phyloP scores from a whole-genome alignment of 2,797 vertebrate genomes.

The Phalanger gymnotis region DNA sequence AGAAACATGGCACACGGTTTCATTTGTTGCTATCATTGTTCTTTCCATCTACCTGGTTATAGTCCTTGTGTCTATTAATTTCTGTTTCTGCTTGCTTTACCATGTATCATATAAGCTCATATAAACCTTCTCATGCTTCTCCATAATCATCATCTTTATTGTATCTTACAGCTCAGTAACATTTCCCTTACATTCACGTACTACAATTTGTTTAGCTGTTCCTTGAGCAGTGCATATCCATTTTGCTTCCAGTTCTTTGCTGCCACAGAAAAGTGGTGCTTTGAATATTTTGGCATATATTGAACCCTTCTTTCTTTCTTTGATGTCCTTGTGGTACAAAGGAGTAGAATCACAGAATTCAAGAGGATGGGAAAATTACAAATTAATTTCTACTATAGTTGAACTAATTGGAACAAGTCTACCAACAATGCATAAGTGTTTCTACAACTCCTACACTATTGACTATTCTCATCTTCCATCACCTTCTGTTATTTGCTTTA shows the following conservation, averaged over 20 bases:
- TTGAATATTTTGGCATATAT: neutral
- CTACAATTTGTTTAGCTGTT: neutral
- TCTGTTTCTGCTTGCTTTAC: neutral
- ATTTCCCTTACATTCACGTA: neutral
- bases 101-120: neutral
- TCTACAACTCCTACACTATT: neutral
- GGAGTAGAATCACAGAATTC: neutral
- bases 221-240: neutral
- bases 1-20: neutral
- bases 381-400: neutral
- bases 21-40: neutral
- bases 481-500: neutral
- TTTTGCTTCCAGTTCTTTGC: neutral
- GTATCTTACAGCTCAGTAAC: neutral
- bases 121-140: neutral
- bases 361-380: neutral
- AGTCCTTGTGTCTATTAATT: neutral
- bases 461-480: neutral
- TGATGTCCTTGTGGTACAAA: neutral
- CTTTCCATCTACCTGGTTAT: neutral
- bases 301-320: neutral
- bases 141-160: neutral
- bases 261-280: neutral
- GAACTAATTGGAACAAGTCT: neutral
- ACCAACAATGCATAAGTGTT: neutral